Evolutionary conservation across 1,140 invertebrate species (phyloP), one percentile per base, ranked within the genome.

Genomic region (Drosophila pseudoananassae): DNA sequence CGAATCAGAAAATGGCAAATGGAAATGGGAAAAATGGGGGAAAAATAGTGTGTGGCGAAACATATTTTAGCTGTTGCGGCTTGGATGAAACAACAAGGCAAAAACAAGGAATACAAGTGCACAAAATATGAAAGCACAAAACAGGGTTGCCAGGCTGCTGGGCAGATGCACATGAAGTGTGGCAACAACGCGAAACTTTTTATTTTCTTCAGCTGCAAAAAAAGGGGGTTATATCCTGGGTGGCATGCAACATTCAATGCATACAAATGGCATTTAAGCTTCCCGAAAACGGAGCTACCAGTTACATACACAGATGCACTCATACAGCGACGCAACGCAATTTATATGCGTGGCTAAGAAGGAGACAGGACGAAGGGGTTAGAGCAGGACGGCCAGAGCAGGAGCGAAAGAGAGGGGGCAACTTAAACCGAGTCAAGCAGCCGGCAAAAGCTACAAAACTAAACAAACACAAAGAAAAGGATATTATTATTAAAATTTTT

Each of bases 201-300:
- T 64, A 65, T 58, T 54, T 72, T 49, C 50, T 63, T 69, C 60
- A 53, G 57, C 23, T 57, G 40, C 3, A 51, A 14, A 47, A 36
- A 12, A 47, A 17, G 36, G 31, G 29, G 52, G 29, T 8, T 15
- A 45, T 54, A 55, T 64, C 33, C 63, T 75, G 72, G 50, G 73
- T 66, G 55, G 75, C 78, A 87, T 88, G 84, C 79, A 89, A 80
- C 84, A 90, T 85, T 85, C 85, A 90, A 90, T 90, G 85, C 85
- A 90, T 90, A 90, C 87, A 90, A 90, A 90, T 90, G 82, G 87
- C 87, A 90, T 90, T 88, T 83, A 90, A 87, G 82, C 78, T 81
- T 79, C 81, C 71, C 76, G 51, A 59, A 68, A 51, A 69, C 56
- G 47, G 47, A 70, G 83, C 76, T 77, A 73, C 66, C 63, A 74